phyloP scores from a whole-genome alignment of 2,888 invertebrate genomes.

The Scaptomyza parva region DNA sequence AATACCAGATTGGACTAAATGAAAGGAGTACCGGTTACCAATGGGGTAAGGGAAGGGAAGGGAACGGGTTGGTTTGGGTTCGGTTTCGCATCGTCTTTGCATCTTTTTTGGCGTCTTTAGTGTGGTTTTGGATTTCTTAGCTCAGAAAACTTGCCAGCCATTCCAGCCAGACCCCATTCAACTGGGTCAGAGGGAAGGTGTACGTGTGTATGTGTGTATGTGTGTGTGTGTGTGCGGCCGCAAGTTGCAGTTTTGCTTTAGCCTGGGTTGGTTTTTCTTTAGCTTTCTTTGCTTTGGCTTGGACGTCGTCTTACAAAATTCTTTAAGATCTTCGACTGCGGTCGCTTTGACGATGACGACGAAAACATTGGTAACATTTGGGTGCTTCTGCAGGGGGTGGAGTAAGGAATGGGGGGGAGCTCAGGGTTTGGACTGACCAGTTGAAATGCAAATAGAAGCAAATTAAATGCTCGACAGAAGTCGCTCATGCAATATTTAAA shows the following conservation, averaged over 20 bases:
- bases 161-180: slow-evolving; percentile 3
- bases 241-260: slow-evolving; percentile 67
- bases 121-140: slow-evolving; percentile 80
- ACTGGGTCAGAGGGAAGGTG: slow-evolving; percentile 2
- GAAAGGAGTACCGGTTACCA: slow-evolving; percentile 39
- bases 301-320: slow-evolving; percentile 72
- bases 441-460: slow-evolving; percentile 70
- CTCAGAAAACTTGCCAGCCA: slow-evolving; percentile 65
- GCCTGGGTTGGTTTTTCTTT: slow-evolving; percentile 32
- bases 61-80: slow-evolving; percentile 49
- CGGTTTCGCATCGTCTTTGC: slow-evolving; percentile 61
- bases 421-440: slow-evolving; percentile 45
- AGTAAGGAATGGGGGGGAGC: slow-evolving; percentile 1
- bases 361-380: slow-evolving; percentile 35
- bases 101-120: slow-evolving; percentile 74
- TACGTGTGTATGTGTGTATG: not conserved
- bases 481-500: slow-evolving; percentile 67
- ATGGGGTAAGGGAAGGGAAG: not conserved
- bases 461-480: slow-evolving; percentile 53
- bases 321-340: slow-evolving; percentile 81
- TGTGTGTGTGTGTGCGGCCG: slow-evolving; percentile 21
- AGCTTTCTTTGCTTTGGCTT: slow-evolving; percentile 54
- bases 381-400: not conserved
- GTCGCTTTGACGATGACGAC: slow-evolving; percentile 80
- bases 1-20: slow-evolving; percentile 59